phyloP scores from a whole-genome alignment of 2,113 vertebrate species.

The Bujurquina vittata region DNA sequence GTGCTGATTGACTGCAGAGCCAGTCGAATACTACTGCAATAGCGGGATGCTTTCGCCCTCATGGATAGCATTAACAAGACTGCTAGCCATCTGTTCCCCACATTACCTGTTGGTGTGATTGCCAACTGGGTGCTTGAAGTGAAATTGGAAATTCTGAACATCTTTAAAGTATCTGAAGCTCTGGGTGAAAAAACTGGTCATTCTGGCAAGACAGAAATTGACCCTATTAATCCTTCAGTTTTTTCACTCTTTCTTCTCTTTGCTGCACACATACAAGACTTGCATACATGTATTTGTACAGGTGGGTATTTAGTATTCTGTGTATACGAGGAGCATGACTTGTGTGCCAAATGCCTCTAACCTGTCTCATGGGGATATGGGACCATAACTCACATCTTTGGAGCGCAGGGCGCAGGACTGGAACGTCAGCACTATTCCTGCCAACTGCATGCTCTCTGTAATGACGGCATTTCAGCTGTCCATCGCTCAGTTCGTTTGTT shows the following conservation, averaged over 20 bases:
- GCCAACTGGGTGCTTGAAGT: conserved; percentile 40
- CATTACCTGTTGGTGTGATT: conserved; percentile 56
- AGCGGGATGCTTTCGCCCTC: conserved; percentile 24
- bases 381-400: conserved; percentile 64
- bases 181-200: conserved; percentile 15
- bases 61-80: conserved; percentile 49
- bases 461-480: conserved; percentile 61
- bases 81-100: conserved; percentile 42
- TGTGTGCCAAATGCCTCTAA: conserved; percentile 59
- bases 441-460: conserved; percentile 64
- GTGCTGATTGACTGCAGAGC: conserved; percentile 55
- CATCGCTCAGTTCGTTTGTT: conserved; percentile 42
- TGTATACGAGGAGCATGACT: conserved; percentile 41
- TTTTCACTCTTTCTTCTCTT: conserved; percentile 18
- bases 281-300: conserved; percentile 38
- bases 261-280: conserved; percentile 18
- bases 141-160: conserved; percentile 41
- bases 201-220: conserved; percentile 27
- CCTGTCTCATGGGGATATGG: conserved; percentile 49
- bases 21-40: conserved; percentile 20
- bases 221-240: conserved; percentile 15
- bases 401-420: conserved; percentile 63
- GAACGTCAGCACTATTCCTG: conserved; percentile 76
- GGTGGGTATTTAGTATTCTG: conserved; percentile 64
- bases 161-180: conserved; percentile 34